Conservation (phyloP, 2,797 vertebrate species). For the Gobio occitaniae region DNA sequence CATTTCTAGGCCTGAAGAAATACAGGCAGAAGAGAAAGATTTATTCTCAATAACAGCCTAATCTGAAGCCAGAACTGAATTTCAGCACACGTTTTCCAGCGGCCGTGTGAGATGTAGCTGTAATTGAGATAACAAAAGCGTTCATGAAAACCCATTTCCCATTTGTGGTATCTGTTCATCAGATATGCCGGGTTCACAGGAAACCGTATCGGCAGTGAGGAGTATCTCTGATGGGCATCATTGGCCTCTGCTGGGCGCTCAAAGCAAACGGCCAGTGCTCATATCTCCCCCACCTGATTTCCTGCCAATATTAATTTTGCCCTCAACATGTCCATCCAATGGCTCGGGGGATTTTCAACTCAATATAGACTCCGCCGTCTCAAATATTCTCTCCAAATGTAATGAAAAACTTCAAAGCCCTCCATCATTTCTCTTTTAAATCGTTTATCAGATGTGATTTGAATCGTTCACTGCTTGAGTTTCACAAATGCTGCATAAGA, state of each 20-base stretch:
- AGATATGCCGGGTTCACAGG: constrained; percentile 73
- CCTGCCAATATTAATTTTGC: constrained; percentile 68
- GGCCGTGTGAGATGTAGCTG: constrained; percentile 64
- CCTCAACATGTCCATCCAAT: constrained; percentile 49
- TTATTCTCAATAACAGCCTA: constrained; percentile 23
- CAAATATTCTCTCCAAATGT: constrained; percentile 33
- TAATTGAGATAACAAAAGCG: constrained; percentile 72
- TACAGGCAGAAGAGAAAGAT: constrained; percentile 5
- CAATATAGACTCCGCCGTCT: constrained; percentile 23
- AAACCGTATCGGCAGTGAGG: constrained; percentile 65
- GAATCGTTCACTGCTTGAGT: not conserved
- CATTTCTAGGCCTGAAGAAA: not conserved
- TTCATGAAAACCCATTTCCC: constrained; percentile 76
- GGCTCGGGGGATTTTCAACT: constrained; percentile 44
- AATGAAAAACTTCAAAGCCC: constrained; percentile 52
- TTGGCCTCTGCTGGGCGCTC: constrained; percentile 60
- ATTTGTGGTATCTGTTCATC: constrained; percentile 73
- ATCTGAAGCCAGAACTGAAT: constrained; percentile 20
- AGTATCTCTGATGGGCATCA: constrained; percentile 71
- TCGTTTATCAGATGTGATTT: constrained; percentile 20
- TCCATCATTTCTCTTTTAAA: constrained; percentile 25
- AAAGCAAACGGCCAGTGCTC: constrained; percentile 53
- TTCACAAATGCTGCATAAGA: not conserved
- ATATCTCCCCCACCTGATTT: constrained; percentile 63
- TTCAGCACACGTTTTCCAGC: constrained; percentile 15